phyloP scores from a whole-genome alignment of 2,113 vertebrate genomes.

The Phaethornis superciliosus region DNA sequence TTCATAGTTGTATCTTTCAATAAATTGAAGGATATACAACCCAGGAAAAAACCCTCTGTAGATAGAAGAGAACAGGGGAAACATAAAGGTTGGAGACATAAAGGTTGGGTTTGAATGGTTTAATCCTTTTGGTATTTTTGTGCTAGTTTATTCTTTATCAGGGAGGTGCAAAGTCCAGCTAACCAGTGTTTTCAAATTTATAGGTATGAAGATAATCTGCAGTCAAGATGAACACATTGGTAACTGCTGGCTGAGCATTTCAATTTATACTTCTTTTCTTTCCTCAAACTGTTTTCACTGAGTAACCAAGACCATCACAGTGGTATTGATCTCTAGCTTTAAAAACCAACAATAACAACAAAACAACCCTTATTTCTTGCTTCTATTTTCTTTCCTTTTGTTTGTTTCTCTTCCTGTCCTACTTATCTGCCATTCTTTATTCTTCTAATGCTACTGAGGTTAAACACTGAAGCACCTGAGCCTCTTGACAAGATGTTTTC shows the following conservation, averaged over 20 bases:
- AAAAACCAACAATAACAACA: not conserved
- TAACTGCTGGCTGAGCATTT: not conserved
- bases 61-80: not conserved
- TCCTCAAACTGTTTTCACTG: not conserved
- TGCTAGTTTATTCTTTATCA: not conserved
- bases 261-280: not conserved
- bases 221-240: not conserved
- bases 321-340: not conserved
- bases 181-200: not conserved
- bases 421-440: not conserved
- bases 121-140: not conserved
- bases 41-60: not conserved
- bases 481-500: not conserved
- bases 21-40: not conserved
- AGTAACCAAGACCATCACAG: not conserved
- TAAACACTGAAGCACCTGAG: not conserved
- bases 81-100: not conserved
- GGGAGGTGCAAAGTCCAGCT: not conserved
- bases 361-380: rapidly evolving
- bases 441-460: not conserved
- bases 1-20: not conserved
- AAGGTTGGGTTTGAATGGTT: not conserved
- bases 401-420: not conserved
- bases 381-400: not conserved
- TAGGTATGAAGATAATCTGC: not conserved